Evolutionary conservation across 2,797 vertebrate species (phyloP).

Genomic region (Diplodus sargus): DNA sequence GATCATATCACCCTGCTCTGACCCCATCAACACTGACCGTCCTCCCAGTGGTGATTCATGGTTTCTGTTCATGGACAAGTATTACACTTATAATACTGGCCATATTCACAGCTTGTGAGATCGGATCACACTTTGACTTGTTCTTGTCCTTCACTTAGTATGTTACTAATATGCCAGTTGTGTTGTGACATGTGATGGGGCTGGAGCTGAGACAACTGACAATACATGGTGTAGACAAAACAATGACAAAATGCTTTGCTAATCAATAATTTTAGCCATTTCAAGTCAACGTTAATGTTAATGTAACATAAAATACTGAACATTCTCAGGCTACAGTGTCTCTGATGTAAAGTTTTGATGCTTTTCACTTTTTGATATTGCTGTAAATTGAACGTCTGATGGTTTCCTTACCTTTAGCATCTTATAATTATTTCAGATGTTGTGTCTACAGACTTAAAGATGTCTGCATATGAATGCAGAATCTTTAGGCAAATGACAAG

Average conservation of each 20-base stretch:
- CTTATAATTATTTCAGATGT: no score
- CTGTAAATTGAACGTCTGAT: neutral
- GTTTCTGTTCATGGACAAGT: constrained; percentile 22
- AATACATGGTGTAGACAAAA: neutral
- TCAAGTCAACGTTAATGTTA: neutral
- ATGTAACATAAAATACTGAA: neutral
- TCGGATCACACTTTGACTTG: neutral
- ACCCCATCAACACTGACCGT: constrained; percentile 57
- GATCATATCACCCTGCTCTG: constrained; percentile 63
- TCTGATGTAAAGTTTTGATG: no score
- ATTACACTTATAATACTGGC: constrained; percentile 15
- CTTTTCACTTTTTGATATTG: neutral
- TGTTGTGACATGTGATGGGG: neutral
- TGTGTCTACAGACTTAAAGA: no score
- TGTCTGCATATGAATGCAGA: no score
- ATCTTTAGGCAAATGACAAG: no score
- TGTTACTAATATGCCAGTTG: neutral
- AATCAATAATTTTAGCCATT: neutral
- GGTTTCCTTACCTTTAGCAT: neutral
- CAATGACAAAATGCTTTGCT: neutral
- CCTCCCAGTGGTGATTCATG: constrained; percentile 22
- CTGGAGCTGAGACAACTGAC: neutral
- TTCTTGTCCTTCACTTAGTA: constrained; percentile 10
- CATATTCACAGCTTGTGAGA: constrained; percentile 11
- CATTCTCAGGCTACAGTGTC: no score